These are phyloP conservation scores for Noctuana brunneofusca DNA, from an alignment of 2,888 invertebrate species.

Conservation along the genomic window DNA sequence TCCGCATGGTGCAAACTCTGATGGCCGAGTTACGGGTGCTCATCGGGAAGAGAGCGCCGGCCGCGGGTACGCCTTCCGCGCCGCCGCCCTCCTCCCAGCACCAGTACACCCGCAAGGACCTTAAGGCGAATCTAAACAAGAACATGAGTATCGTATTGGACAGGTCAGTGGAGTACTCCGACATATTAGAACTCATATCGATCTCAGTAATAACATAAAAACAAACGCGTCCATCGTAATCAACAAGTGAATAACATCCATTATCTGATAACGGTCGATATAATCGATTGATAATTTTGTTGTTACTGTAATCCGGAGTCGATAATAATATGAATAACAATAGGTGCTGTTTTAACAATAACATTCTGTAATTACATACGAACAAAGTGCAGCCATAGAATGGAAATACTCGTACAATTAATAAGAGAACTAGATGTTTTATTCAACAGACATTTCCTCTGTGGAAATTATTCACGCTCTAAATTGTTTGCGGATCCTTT, in stretches of 20 bases:
- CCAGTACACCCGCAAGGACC: conserved; percentile 73
- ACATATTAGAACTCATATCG: background rate
- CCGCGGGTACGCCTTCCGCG: conserved; percentile 56
- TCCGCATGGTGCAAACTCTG: conserved; percentile 79
- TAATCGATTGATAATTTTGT: conserved; percentile 26
- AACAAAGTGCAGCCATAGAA: conserved; percentile 15
- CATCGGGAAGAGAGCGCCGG: conserved; percentile 76
- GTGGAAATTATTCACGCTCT: conserved; percentile 13
- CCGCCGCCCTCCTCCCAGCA: conserved; percentile 57
- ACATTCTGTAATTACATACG: conserved; percentile 5
- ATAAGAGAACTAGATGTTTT: conserved; percentile 15
- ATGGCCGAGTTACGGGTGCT: conserved; percentile 81
- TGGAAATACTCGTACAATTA: conserved; percentile 12
- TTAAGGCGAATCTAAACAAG: conserved; percentile 78
- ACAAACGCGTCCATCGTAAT: background rate
- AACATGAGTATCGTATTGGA: conserved; percentile 81
- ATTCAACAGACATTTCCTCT: conserved; percentile 18
- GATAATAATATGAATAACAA: conserved; percentile 15
- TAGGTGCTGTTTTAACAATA: background rate
- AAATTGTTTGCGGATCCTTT: conserved; percentile 18
- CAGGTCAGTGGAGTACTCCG: conserved; percentile 64
- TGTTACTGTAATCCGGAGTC: conserved; percentile 10
- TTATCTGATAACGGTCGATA: conserved; percentile 17
- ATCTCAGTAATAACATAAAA: background rate
- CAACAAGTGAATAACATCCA: background rate